These are phyloP conservation scores for Drosophila murphyi DNA, from an alignment of 1,140 invertebrate species.

Conservation along the genomic window DNA sequence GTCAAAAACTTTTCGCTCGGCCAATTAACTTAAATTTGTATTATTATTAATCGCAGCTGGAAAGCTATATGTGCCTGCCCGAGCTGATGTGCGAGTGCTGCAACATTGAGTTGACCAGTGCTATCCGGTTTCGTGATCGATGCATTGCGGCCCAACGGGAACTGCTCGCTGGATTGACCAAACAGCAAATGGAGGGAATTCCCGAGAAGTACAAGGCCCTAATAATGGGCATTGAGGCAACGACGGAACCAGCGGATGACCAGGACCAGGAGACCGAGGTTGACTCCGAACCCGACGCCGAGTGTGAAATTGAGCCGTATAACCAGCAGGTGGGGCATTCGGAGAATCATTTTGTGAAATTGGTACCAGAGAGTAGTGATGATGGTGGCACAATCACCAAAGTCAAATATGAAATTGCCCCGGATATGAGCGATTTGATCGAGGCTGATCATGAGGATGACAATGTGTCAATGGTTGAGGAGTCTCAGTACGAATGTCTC, in stretches of 20 bases:
- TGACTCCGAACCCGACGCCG: constrained; percentile 11
- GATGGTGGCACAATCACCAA: constrained; percentile 34
- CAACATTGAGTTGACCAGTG: constrained; percentile 52
- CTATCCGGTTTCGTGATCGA: constrained; percentile 57
- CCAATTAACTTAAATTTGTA: not conserved
- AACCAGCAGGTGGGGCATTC: not conserved
- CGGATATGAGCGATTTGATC: constrained; percentile 49
- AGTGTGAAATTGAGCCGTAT: constrained; percentile 34
- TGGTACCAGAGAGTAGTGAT: constrained; percentile 23
- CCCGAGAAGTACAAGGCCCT: constrained; percentile 23
- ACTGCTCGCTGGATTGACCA: constrained; percentile 45
- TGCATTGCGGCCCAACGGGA: constrained; percentile 64
- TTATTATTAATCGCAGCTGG: constrained; percentile 35
- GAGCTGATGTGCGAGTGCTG: constrained; percentile 73
- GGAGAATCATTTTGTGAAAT: constrained; percentile 46
- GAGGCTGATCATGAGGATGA: constrained; percentile 54
- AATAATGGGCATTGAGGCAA: constrained; percentile 24
- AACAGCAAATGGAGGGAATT: constrained; percentile 44
- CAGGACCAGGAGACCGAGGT: constrained; percentile 13
- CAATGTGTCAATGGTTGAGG: constrained; percentile 51
- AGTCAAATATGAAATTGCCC: constrained; percentile 54
- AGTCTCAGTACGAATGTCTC: constrained; percentile 65
- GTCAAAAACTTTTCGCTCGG: not conserved
- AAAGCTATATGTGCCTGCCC: constrained; percentile 50
- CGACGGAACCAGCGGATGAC: not conserved